Evolutionary conservation across 1,140 invertebrate genomes (phyloP), one percentile per base, ranked within the genome.

Genomic region (Trichonephila clavata): DNA sequence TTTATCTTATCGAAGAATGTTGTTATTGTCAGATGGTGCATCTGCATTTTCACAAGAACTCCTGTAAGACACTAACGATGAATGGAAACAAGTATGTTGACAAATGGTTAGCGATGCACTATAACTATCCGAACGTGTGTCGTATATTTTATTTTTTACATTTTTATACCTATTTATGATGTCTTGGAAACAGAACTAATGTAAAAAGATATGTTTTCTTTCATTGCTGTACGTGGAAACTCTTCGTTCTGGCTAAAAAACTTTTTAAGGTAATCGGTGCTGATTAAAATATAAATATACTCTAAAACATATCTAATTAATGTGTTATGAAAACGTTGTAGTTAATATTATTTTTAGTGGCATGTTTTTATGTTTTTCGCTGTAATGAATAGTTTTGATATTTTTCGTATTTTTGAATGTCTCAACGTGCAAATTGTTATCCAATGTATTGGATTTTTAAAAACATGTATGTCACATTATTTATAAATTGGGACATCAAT

Each of bases 51-150:
- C 21, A n/a, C 8, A n/a, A 65, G 63, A 65, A 21, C 13, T 50
- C 21, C 65, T 3, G 21, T 13, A 68, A 32, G 71, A 18, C 16
- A 27, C 6, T 18, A 32, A 77, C 32, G 71, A 77, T 77, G 71
- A 14, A 32, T 77, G 14, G 18, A 77, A 77, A 77, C 71, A 77
- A 77, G 71, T 77, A 77, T 77, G 71, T 77, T 77, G 14, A 77
- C 18, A 32, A 77, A 13, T 32, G 71, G 71, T 77, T 77, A 18
- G 32, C 27, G 71, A 77, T 77, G 71, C 32, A 7, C 32, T 14
- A 18, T 77, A 77, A 27, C 32, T 77, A 14, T 77, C 27, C 18
- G 71, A 77, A 77, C 14, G 71, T 39, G 27, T 32, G 13, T 71
- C 10, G 63, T 18, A 18, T 39, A 32, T 32, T 14, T 32, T 77